phyloP scores from a whole-genome alignment of 2,888 invertebrate genomes.

The Acleris emargana region DNA sequence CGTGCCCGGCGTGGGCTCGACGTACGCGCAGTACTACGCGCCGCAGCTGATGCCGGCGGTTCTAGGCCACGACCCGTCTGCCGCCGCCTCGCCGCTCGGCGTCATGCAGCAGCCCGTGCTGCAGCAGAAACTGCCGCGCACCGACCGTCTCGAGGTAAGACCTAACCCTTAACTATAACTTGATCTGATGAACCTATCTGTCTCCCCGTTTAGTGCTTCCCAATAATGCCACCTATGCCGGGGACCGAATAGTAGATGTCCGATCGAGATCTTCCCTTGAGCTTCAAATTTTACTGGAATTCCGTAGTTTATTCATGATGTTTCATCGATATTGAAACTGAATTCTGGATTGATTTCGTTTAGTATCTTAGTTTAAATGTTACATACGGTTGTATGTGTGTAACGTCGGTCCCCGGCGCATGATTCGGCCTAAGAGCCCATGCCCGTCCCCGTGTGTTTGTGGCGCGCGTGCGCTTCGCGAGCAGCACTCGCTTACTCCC shows the following conservation, averaged over 20 bases:
- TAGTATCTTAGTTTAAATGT: background rate
- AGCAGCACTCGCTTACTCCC: constrained; percentile 79
- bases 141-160: constrained; percentile 98
- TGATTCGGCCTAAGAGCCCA: constrained; percentile 58
- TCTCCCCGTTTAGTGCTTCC: constrained; percentile 65
- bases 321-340: constrained; percentile 20
- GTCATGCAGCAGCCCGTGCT: constrained; percentile 93
- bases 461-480: constrained; percentile 74
- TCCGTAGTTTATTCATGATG: background rate
- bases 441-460: constrained; percentile 67
- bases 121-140: constrained; percentile 97
- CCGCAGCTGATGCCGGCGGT: constrained; percentile 95
- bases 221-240: constrained; percentile 62
- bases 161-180: constrained; percentile 55
- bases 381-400: background rate
- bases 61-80: constrained; percentile 94
- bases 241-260: constrained; percentile 58
- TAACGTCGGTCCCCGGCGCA: constrained; percentile 65
- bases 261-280: too few relatives aligned
- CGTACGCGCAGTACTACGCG: constrained; percentile 95
- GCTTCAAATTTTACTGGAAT: background rate
- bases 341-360: background rate
- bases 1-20: constrained; percentile 94
- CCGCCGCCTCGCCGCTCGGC: constrained; percentile 91
- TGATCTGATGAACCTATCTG: constrained; percentile 49